Percentiles rank a stretch among this genome's conserved stretches.
These are phyloP conservation scores for Echinops telfairi DNA, from an alignment of 2,113 vertebrate species.

Conservation along the genomic window DNA sequence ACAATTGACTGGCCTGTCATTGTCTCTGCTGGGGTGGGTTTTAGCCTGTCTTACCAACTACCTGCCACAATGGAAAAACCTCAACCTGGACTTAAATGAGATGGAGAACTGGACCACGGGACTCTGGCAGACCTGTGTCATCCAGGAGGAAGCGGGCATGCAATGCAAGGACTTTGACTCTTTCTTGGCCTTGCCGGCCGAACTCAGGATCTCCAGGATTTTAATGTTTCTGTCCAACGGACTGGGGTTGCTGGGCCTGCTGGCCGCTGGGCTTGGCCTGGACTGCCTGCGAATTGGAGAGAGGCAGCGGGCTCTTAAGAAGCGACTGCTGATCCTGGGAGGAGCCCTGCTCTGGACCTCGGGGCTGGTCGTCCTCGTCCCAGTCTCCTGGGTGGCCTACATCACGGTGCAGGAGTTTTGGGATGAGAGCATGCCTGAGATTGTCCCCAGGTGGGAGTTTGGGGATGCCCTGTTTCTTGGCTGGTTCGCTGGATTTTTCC, in stretches of 20 bases:
- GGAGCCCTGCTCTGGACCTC: slow-evolving; percentile 92
- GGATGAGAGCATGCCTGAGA: slow-evolving; percentile 93
- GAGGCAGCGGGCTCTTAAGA: slow-evolving; percentile 87
- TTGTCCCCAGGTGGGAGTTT: slow-evolving; percentile 97
- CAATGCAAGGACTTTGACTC: slow-evolving; percentile 95
- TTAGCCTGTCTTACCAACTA: slow-evolving; percentile 92
- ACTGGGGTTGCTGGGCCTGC: slow-evolving; percentile 89
- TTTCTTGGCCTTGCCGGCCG: slow-evolving; percentile 90
- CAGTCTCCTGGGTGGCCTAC: slow-evolving; percentile 95
- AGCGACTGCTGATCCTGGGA: slow-evolving; percentile 88
- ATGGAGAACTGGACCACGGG: slow-evolving; percentile 96
- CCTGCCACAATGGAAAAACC: slow-evolving; percentile 95
- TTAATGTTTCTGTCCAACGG: slow-evolving; percentile 93
- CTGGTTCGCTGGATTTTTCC: slow-evolving; percentile 94
- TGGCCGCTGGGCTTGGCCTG: slow-evolving; percentile 90
- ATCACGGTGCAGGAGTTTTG: slow-evolving; percentile 94
- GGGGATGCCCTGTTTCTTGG: slow-evolving; percentile 96
- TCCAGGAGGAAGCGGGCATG: slow-evolving; percentile 92
- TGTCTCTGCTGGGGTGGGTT: slow-evolving; percentile 92
- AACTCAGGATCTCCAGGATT: slow-evolving; percentile 92
- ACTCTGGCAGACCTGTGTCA: slow-evolving; percentile 95
- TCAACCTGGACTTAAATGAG: slow-evolving; percentile 95
- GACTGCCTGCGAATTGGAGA: slow-evolving; percentile 90
- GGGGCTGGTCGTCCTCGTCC: slow-evolving; percentile 90
- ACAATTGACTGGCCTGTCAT: slow-evolving; percentile 62